Conservation (phyloP, 2,113 vertebrate genomes). For the Empidonax traillii region DNA sequence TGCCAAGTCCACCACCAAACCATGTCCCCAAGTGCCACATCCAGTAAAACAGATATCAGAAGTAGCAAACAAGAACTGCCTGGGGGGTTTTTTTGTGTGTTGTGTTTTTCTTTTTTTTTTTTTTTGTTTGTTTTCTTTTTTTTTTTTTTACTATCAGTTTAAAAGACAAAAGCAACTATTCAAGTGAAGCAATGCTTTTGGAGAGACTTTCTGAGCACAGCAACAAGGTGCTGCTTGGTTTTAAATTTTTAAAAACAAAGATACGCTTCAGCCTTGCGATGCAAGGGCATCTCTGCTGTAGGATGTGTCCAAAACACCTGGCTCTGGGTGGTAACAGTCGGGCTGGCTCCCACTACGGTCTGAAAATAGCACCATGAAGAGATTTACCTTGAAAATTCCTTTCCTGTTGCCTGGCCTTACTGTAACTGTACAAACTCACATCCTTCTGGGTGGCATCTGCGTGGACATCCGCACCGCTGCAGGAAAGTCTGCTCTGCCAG, state of each 20-base stretch:
- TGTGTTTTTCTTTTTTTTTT: neutral
- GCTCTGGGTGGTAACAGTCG: rapidly evolving
- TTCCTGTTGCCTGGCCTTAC: neutral
- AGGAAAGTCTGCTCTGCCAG: neutral
- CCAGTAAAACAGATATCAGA: neutral
- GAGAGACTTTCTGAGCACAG: neutral
- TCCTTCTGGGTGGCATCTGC: neutral
- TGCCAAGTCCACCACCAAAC: neutral
- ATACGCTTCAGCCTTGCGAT: neutral
- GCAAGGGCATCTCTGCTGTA: neutral
- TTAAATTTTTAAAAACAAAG: neutral
- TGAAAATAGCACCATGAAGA: neutral
- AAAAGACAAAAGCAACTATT: neutral
- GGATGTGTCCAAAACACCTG: neutral
- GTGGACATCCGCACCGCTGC: neutral
- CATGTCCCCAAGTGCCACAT: neutral
- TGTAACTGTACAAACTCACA: neutral
- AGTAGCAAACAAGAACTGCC: neutral
- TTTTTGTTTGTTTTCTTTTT: no score
- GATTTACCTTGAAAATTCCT: neutral
- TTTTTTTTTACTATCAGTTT: neutral
- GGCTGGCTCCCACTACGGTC: neutral
- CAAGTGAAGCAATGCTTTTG: neutral
- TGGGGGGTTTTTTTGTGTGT: neutral
- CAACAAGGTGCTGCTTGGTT: neutral